Conservation (phyloP, 2,113 vertebrate genomes). For the Actenoides lindsayi region DNA sequence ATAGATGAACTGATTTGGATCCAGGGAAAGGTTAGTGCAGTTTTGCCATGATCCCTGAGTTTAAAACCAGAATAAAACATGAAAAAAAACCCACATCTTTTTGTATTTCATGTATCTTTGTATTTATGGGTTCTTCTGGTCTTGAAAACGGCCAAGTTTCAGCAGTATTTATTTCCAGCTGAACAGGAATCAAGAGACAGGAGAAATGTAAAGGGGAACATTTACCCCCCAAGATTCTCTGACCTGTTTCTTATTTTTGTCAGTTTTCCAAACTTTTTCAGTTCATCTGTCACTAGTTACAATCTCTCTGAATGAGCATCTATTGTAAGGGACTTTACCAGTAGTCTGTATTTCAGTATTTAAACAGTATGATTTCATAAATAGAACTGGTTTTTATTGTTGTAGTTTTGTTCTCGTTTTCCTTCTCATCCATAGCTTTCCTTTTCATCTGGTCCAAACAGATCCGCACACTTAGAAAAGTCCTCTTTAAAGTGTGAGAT, state of each 20-base stretch:
- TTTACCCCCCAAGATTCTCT: not conserved
- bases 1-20: constrained; percentile 48
- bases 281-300: constrained; percentile 29
- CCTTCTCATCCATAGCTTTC: constrained; percentile 27
- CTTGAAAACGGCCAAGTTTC: not conserved
- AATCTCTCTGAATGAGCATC: constrained; percentile 1
- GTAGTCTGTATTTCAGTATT: constrained; percentile 6
- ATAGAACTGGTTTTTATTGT: not conserved
- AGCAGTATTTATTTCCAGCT: not conserved
- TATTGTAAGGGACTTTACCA: constrained; percentile 17
- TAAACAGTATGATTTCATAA: constrained; percentile 40
- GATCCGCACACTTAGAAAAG: constrained; percentile 4
- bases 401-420: constrained; percentile 12
- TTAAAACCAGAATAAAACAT: not conserved
- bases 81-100: not conserved
- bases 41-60: not conserved
- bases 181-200: not conserved
- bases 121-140: not conserved
- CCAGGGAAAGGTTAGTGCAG: not conserved
- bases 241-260: not conserved
- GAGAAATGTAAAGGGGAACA: not conserved
- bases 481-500: not conserved
- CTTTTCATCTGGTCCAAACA: constrained; percentile 50
- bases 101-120: not conserved
- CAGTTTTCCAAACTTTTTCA: not conserved